Base-by-base conservation (phyloP, 2,888 invertebrate species). In the Cryptocephalus moraei region DNA sequence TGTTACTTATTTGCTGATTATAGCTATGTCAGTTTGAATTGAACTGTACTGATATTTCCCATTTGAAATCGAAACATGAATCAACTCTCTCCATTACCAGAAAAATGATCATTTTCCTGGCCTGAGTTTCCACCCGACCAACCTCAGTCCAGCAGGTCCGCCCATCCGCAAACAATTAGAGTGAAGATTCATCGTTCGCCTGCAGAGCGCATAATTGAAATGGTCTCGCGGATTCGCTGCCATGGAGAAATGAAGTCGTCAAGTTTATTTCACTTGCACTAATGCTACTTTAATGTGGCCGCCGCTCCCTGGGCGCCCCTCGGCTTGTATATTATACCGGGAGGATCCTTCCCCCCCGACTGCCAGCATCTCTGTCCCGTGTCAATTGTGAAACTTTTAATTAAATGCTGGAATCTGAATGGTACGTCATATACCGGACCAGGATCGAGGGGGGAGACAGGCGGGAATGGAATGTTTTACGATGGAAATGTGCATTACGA, bases 181-280 rank as follows among this genome's bases (percentile, higher is more conserved):
- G 45, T 53, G 55, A 60, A 62, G 62, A 62, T 62, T 61, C 62
- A 62, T 59, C 47, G 58, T 54, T 49, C 46, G 54, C 50, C 59
- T 55, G 59, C 55, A 54, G 60, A 52, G 57, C 58, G 59, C 59
- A 60, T 62, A 62, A 62, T 62, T 61, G 60, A 59, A 62, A 60
- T 54, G 57, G 59, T 54, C 56, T 51, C 57, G 51, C 49, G 48
- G 51, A 40, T 42, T 38, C 49, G 22, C 46, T 11, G 32, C 41
- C 22, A 12, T 11, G 41, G 41, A 13, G 10, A 22, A 22, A 22
- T 22, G 22, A 22, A 22, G 22, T 22, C 22, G 22, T 22, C 22
- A 22, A 22, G 22, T 22, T 22, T 22, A 22, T 22, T 22, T 22
- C 22, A 22, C 22, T 22, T 22, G 22, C 22, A 22, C 22, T 22